These are phyloP conservation scores for Gambusia yucatana DNA, from an alignment of 2,797 vertebrate species.

Conservation along the genomic window DNA sequence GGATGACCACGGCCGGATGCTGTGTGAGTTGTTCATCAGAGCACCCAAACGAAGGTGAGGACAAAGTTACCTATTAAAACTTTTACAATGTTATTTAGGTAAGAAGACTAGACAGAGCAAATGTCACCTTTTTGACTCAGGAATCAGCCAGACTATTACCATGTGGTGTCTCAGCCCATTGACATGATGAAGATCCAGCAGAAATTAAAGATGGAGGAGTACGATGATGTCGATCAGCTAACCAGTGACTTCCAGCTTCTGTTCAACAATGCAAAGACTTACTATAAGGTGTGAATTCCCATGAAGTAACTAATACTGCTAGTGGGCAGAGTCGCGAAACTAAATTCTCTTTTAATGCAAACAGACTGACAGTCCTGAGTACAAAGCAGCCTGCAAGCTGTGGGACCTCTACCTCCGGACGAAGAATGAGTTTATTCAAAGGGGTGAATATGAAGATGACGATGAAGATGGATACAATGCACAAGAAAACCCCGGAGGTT, in stretches of 20 bases:
- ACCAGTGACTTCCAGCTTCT: conserved; percentile 96
- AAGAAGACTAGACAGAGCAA: background rate
- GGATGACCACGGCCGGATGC: conserved; percentile 95
- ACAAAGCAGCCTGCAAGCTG: conserved; percentile 95
- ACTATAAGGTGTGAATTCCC: conserved; percentile 88
- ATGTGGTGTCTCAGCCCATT: conserved; percentile 97
- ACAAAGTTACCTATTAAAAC: background rate
- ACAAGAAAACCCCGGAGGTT: conserved; percentile 86
- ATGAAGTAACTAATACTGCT: background rate
- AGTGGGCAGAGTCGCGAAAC: background rate
- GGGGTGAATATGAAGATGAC: conserved; percentile 93
- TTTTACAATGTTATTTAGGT: background rate
- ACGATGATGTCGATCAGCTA: conserved; percentile 94
- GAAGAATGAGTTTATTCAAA: conserved; percentile 97
- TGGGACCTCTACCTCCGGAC: conserved; percentile 98
- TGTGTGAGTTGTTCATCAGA: conserved; percentile 97
- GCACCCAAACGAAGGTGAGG: conserved; percentile 94
- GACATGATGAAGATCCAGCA: conserved; percentile 99
- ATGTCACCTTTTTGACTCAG: conserved; percentile 66
- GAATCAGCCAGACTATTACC: conserved; percentile 99
- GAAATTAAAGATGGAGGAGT: conserved; percentile 99
- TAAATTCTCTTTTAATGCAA: conserved; percentile 13
- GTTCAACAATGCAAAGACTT: conserved; percentile 96
- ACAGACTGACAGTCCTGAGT: conserved; percentile 93
- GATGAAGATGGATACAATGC: conserved; percentile 91